Evolutionary conservation across 2,888 invertebrate species (phyloP).

Genomic region (Phaedon cochleariae): DNA sequence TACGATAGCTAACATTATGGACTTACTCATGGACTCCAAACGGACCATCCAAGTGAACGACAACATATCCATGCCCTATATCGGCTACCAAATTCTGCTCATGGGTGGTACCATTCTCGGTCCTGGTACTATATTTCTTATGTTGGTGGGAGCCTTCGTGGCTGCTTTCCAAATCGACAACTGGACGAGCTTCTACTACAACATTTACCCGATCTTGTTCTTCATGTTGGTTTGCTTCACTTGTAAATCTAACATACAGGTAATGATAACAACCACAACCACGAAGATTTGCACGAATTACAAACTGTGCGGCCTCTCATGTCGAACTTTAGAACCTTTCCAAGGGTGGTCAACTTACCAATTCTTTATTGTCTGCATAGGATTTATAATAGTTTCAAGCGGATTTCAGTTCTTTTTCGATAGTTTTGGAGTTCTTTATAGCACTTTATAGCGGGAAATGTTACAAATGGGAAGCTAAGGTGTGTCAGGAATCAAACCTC

Average conservation of each 20-base stretch:
- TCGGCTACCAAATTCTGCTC: conserved; percentile 90
- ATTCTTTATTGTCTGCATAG: too few species aligned
- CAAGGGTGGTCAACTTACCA: too few species aligned
- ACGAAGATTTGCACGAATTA: too few species aligned
- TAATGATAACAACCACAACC: conserved; percentile 62
- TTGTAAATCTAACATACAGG: conserved; percentile 91
- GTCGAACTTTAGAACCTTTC: too few species aligned
- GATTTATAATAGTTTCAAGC: too few species aligned
- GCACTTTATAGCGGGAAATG: too few species aligned
- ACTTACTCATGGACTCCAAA: conserved; percentile 90
- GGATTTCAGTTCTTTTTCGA: too few species aligned
- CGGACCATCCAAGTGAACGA: conserved; percentile 96
- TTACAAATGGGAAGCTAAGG: too few species aligned
- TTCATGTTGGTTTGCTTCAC: conserved; percentile 95
- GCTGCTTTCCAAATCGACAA: conserved; percentile 97
- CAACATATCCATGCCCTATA: conserved; percentile 93
- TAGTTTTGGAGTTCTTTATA: too few species aligned
- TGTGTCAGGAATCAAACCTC: too few species aligned
- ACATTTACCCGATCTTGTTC: conserved; percentile 88
- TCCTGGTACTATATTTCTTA: conserved; percentile 97
- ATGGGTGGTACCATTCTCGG: conserved; percentile 97
- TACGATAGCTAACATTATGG: conserved; percentile 98
- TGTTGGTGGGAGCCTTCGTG: conserved; percentile 99
- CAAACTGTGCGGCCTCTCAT: too few species aligned
- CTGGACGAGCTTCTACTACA: conserved; percentile 96